Base-by-base conservation (phyloP, 2,888 invertebrate species). In the Gymnocheta viridis region DNA sequence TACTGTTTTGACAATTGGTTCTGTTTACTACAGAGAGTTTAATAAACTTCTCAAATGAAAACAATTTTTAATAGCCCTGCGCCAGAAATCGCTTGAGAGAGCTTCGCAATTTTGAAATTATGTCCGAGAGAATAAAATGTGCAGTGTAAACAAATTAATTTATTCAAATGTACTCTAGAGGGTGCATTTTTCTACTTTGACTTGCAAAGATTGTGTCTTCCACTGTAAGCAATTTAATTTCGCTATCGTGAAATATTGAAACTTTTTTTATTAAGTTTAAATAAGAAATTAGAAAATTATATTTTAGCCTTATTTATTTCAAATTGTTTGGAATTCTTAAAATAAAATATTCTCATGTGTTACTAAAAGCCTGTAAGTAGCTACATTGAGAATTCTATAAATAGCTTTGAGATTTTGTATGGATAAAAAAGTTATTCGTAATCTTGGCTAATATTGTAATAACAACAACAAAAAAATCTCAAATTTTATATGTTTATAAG, bases 11-110 rank as follows among this genome's bases (percentile, higher is more conserved):
- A 80, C 83, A 84, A 67, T 72, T 62, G 73, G 29, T 64, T 56
- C 74, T 84, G 81, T 84, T 84, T 84, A 84, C 67, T 64, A 49
- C 62, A 69, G 84, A 84, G 81, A 81, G 81, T 84, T 78, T 81
- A 81, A 77, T 81, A 77, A 84, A 81, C 84, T 84, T 84, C 67
- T 73, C 54, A 35, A 49, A 77, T 62, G 64, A 49, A 76, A 80
- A 81, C 67, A 73, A 47, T 62, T 58, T 29, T 58, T 51, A 69
- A 49, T 62, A 69, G 84, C 69, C 84, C 56, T 84, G 84, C 81
- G 84, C 81, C 27, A 47, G 24, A 81, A 49, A 69, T 56, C 17
- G 62, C 22, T 44, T 32, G 7, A 62, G 58, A 81, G 84, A 84
- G 69, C 41, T 2, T 49, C 27, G 2, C 10, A 60, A 54, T n/a